Evolutionary conservation across 2,888 invertebrate species (phyloP).

Genomic region (Altica lythri): DNA sequence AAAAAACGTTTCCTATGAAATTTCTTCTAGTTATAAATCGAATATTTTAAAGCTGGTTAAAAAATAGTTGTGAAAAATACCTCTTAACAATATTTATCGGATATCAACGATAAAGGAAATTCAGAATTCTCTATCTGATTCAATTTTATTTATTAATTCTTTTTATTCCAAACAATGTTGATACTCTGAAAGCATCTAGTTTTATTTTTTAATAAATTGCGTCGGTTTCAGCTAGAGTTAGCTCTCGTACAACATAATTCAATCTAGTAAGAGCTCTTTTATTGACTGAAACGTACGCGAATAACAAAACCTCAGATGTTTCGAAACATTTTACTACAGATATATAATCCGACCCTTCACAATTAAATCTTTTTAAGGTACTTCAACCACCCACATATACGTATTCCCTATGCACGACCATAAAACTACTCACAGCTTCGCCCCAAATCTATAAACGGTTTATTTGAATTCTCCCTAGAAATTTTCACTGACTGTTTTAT

Average conservation of each 20-base stretch:
- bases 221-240: no score
- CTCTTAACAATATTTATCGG: no score
- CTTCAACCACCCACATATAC: constrained; percentile 26
- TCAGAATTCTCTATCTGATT: no score
- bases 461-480: constrained; percentile 9
- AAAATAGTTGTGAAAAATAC: no score
- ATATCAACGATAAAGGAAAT: no score
- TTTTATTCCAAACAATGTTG: no score
- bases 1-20: no score
- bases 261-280: constrained; percentile 24
- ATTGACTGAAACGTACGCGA: constrained; percentile 10
- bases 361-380: constrained; percentile 30
- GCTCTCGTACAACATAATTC: constrained; percentile 3
- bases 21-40: no score
- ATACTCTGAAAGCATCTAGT: no score
- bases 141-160: no score
- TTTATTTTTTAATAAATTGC: no score
- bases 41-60: no score
- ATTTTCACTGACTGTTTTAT: neutral
- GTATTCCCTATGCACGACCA: constrained; percentile 11
- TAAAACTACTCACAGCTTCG: constrained; percentile 16
- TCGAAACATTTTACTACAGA: constrained; percentile 20
- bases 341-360: constrained; percentile 21
- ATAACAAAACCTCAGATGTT: constrained; percentile 24
- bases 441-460: constrained; percentile 16